Base-by-base conservation (phyloP, 2,888 invertebrate species). In the Ametastegia equiseti region DNA sequence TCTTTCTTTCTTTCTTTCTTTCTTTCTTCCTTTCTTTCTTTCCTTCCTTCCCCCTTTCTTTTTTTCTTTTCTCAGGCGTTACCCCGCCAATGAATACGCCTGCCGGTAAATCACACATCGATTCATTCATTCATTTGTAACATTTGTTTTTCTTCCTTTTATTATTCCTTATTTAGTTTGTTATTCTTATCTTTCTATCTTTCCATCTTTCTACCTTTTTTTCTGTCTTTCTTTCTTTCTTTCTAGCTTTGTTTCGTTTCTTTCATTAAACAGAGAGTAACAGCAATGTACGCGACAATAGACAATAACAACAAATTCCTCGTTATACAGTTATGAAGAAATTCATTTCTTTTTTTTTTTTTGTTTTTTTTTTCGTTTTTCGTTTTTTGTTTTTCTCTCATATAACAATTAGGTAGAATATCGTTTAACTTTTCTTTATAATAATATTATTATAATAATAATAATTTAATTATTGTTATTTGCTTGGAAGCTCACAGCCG, bases 391-490 rank as follows among this genome's bases (percentile, higher is more conserved):
- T 4, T 50, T 15, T 9, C 15, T 27, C 6, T 39, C 36, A 39
- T 30, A 85, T 89, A 90, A 90, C 90, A 89, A 89, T 90, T 88
- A 89, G 86, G 88, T 90, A 89, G 89, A 90, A 88, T 88, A 82
- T 81, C 50, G 50, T 67, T 39, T 57, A 71, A 71, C 15, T 81
- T 78, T 57, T 80, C 57, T 57, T 23, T 88, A 11, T 89, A 88
- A 89, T 88, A 86, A 86, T 85, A 88, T 88, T 89, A 90, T 89
- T 89, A 90, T 67, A 39, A 67, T 67, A 67, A 67, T 90, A 91
- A 91, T 91, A 90, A 91, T 91, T 91, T 91, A 91, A 91, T 91
- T 91, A 91, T 91, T 91, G 91, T 91, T 91, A 91, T 90, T 91
- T 90, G 91, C 91, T 91, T 91, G 90, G 91, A 91, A 91, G 91